phyloP scores from a whole-genome alignment of 2,888 invertebrate species.

The Campaea margaritaria region DNA sequence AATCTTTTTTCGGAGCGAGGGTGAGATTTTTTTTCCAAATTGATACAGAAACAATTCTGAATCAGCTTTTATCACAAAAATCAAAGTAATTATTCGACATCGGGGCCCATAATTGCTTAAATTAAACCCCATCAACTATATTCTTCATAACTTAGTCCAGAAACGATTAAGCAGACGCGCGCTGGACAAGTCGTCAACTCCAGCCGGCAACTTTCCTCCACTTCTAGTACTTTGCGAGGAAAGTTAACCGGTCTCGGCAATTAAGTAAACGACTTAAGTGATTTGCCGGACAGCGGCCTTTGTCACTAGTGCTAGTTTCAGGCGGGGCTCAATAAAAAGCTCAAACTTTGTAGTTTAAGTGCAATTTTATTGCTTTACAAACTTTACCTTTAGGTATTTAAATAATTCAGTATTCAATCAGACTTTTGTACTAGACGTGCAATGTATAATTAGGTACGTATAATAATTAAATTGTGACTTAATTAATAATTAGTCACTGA shows the following conservation, averaged over 20 bases:
- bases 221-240: constrained; percentile 39
- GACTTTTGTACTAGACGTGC: too few relatives aligned
- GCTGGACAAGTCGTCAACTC: constrained; percentile 30
- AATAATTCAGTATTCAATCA: too few relatives aligned
- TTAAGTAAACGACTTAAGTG: constrained; percentile 48
- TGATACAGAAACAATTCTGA: too few relatives aligned
- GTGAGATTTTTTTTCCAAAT: background rate
- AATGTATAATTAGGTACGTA: too few relatives aligned
- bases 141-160: constrained; percentile 6
- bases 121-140: too few relatives aligned
- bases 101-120: too few relatives aligned
- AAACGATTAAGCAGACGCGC: constrained; percentile 23
- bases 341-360: constrained; percentile 7
- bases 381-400: too few relatives aligned
- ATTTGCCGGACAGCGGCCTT: constrained; percentile 37
- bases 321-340: background rate
- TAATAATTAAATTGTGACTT: too few relatives aligned
- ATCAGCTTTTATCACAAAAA: too few relatives aligned
- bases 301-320: constrained; percentile 28
- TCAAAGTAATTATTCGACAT: too few relatives aligned
- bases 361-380: background rate
- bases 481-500: too few relatives aligned
- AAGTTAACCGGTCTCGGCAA: constrained; percentile 45
- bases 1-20: constrained; percentile 2
- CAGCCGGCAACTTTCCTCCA: constrained; percentile 36